Evolutionary conservation across 2,797 vertebrate genomes (phyloP), one percentile per base, ranked within the genome.

Genomic region (Oreochromis mossambicus): DNA sequence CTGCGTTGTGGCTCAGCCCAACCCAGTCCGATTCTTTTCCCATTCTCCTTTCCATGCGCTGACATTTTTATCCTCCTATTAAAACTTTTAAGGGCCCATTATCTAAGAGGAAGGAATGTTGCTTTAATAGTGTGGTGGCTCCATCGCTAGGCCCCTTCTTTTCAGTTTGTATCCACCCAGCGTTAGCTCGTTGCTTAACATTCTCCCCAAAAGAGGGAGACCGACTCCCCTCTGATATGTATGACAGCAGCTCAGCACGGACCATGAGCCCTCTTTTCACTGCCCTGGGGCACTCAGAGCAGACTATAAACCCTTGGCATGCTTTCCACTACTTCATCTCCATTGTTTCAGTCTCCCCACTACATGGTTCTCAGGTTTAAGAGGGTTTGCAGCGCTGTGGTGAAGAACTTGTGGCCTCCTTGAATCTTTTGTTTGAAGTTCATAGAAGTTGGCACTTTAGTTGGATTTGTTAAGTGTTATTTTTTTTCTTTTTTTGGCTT

Each of bases 21-120:
- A 55, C 90, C 88, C 87, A 84, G 81, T 85, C 91, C 82, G 19
- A 83, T 86, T 88, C 87, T 91, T 92, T 92, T 78, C 91, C 82
- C 91, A 81, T 92, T 94, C 91, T 94, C 90, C 90, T 95, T 95
- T 96, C 94, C 93, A 93, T 93, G 91, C 90, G 52, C 87, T 96
- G 95, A 95, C 92, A 95, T 96, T 97, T 97, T 96, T 96, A 96
- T 96, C 93, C 92, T 93, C 92, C 95, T 89, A 91, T 96, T 96
- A 96, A 96, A 96, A 92, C 85, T 95, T 96, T 96, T 95, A 97
- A 95, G 93, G 95, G 91, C 92, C 94, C 92, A 94, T 96, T 95
- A 96, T 96, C 95, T 94, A 90, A 94, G 92, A 90, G 92, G 92
- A 95, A 96, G 94, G 94, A 96, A 96, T 96, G 95, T 73, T 95